Evolutionary conservation across 2,113 vertebrate genomes (phyloP).

Genomic region (Podarcis cretensis): DNA sequence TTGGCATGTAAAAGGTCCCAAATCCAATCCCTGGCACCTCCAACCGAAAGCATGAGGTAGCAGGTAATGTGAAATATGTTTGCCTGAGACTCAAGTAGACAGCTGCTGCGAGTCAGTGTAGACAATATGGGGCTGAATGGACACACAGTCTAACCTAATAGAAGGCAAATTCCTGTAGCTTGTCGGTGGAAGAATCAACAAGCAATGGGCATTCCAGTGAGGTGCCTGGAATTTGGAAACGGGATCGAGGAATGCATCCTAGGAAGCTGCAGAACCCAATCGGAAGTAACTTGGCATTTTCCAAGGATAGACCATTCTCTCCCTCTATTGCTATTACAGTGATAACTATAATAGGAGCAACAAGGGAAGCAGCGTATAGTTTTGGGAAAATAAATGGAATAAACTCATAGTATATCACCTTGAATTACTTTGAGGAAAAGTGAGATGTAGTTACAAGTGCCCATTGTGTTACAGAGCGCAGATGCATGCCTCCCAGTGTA

Average conservation of each 20-base stretch:
- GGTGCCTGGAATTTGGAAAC: not conserved
- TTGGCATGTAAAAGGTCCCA: not conserved
- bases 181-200: not conserved
- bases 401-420: not conserved
- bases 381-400: not conserved
- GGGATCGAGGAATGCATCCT: not conserved
- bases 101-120: not conserved
- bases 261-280: not conserved
- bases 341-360: no score
- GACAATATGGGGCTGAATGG: not conserved
- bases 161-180: not conserved
- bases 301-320: not conserved
- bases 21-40: not conserved
- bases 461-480: not conserved
- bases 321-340: no score
- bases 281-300: no score
- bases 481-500: not conserved
- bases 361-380: not conserved
- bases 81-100: not conserved
- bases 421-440: no score
- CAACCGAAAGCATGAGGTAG: not conserved
- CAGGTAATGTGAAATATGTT: not conserved
- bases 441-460: not conserved
- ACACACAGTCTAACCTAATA: not conserved
- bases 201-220: not conserved